phyloP scores from a whole-genome alignment of 2,113 vertebrate genomes.

The Notothenia coriiceps region DNA sequence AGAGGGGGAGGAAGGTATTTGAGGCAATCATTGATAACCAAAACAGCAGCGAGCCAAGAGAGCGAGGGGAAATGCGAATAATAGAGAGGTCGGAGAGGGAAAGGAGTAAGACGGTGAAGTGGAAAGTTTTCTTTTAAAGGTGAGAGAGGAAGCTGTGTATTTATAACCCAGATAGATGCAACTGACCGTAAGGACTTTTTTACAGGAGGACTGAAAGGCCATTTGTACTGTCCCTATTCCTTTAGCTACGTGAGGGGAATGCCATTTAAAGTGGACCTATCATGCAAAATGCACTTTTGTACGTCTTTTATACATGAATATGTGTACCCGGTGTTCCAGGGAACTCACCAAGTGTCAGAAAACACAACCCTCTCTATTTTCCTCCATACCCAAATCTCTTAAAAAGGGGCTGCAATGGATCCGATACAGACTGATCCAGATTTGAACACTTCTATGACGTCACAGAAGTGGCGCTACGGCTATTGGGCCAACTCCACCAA shows the following conservation, averaged over 20 bases:
- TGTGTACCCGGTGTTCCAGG: too few species aligned
- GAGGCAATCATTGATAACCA: constrained; percentile 63
- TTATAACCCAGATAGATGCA: constrained; percentile 4
- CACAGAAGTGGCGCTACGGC: too few species aligned
- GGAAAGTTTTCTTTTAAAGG: constrained; percentile 13
- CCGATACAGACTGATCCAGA: too few species aligned
- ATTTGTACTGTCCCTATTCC: constrained; percentile 21
- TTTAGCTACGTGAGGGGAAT: background rate
- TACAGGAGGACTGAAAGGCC: background rate
- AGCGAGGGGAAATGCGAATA: constrained; percentile 53
- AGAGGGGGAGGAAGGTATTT: constrained; percentile 62
- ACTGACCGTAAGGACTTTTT: constrained; percentile 4
- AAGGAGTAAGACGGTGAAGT: background rate
- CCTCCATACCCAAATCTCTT: too few species aligned
- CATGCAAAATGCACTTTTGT: too few species aligned
- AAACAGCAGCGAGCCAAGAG: constrained; percentile 55
- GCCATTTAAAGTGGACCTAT: too few species aligned
- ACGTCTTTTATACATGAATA: too few species aligned
- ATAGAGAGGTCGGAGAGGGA: constrained; percentile 35
- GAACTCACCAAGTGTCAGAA: too few species aligned
- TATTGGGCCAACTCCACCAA: too few species aligned
- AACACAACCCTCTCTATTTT: too few species aligned
- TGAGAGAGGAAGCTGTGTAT: constrained; percentile 16
- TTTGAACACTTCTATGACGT: too few species aligned
- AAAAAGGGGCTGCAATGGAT: too few species aligned